Evolutionary conservation across 2,113 vertebrate species (phyloP).

Genomic region (Porphyrio hochstetteri): DNA sequence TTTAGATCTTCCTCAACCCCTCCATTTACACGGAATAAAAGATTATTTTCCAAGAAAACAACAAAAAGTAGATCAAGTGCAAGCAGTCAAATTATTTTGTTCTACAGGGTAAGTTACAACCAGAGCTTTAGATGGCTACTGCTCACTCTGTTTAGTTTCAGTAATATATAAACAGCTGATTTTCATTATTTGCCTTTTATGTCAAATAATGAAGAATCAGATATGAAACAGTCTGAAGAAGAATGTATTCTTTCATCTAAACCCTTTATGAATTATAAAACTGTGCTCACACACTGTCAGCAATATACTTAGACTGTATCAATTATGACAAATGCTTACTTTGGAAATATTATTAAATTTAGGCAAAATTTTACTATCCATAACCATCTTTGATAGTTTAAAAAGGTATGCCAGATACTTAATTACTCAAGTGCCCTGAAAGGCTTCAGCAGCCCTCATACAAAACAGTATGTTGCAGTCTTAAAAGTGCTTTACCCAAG

Average conservation of each 20-base stretch:
- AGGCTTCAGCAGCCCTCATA: background rate
- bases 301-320: background rate
- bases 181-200: background rate
- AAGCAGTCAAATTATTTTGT: background rate
- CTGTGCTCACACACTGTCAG: background rate
- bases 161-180: background rate
- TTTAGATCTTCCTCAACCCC: background rate
- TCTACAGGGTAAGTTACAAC: background rate
- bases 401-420: background rate
- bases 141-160: background rate
- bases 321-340: background rate
- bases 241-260: background rate
- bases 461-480: background rate
- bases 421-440: background rate
- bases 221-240: background rate
- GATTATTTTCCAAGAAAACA: background rate
- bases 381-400: background rate
- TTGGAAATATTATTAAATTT: background rate
- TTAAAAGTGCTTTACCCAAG: background rate
- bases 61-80: background rate
- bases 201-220: background rate
- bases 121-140: background rate
- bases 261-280: background rate
- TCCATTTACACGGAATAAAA: background rate
- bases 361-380: background rate